A percentile compares a stretch with the other conserved stretches of the same genome.
Conservation (phyloP, 2,113 vertebrate species). For the Chloropsis cyanopogon region DNA sequence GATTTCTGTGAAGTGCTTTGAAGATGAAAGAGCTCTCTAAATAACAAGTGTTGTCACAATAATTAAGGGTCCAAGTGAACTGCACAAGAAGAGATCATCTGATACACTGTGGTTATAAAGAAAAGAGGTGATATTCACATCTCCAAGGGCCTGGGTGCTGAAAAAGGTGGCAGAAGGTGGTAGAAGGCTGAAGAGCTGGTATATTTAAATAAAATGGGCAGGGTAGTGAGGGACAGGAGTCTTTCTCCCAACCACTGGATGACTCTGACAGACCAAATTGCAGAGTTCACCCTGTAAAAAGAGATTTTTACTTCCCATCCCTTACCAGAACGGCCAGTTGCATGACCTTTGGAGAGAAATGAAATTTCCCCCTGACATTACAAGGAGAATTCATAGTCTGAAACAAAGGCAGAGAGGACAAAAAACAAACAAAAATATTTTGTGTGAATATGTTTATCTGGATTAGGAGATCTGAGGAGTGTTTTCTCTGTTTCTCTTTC, state of each 20-base stretch:
- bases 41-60: neutral
- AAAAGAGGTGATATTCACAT: neutral
- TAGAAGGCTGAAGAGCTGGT: neutral
- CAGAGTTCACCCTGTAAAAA: neutral
- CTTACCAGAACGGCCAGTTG: neutral
- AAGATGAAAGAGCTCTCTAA: constrained; percentile 46
- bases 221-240: neutral
- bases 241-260: neutral
- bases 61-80: neutral
- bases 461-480: neutral
- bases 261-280: neutral
- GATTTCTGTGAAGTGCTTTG: constrained; percentile 18
- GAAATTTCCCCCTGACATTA: neutral
- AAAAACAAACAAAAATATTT: neutral
- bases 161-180: neutral
- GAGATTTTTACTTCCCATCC: neutral
- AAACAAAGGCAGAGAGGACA: neutral
- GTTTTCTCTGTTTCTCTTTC: neutral
- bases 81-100: neutral
- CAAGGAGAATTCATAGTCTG: neutral
- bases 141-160: neutral
- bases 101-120: neutral
- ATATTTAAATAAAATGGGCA: neutral
- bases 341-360: neutral
- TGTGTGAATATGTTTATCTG: neutral